These are phyloP conservation scores for Ctenopoma multispine DNA, from an alignment of 2,797 vertebrate genomes.

Conservation along the genomic window DNA sequence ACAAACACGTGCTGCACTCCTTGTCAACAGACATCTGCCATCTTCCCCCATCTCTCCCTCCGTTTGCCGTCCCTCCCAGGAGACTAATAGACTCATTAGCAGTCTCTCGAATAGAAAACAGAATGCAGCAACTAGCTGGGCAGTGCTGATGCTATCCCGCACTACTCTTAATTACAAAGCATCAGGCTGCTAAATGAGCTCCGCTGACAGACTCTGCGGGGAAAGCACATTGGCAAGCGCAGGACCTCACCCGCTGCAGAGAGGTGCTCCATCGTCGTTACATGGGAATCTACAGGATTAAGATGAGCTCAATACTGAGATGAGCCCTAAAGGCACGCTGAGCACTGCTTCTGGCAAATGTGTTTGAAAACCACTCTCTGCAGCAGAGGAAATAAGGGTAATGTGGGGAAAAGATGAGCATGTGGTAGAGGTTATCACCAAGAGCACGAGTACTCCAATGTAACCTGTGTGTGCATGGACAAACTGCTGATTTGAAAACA, in stretches of 20 bases:
- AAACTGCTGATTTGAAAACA: background rate
- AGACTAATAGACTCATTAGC: slow-evolving; percentile 83
- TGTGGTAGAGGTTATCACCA: background rate
- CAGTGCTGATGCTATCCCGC: slow-evolving; percentile 71
- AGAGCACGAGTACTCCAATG: background rate
- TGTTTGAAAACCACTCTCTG: slow-evolving; percentile 21
- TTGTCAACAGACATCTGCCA: slow-evolving; percentile 78
- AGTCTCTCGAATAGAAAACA: slow-evolving; percentile 74
- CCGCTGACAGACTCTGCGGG: slow-evolving; percentile 64
- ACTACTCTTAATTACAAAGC: slow-evolving; percentile 75
- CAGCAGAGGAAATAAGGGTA: background rate
- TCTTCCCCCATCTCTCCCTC: background rate
- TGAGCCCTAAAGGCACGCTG: slow-evolving; percentile 14
- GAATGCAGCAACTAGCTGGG: slow-evolving; percentile 71
- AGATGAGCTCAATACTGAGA: slow-evolving; percentile 43
- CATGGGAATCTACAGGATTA: slow-evolving; percentile 54
- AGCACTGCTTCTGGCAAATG: slow-evolving; percentile 11
- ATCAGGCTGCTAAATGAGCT: slow-evolving; percentile 80
- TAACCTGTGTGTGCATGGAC: background rate
- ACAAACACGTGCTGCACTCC: slow-evolving; percentile 69
- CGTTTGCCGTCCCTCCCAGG: slow-evolving; percentile 62
- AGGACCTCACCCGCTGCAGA: slow-evolving; percentile 51
- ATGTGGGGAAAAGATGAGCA: background rate
- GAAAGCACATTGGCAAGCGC: slow-evolving; percentile 64
- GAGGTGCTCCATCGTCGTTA: slow-evolving; percentile 54